A percentile compares a stretch with the other conserved stretches of the same genome.
Conservation (phyloP, 1,140 invertebrate species). For the Hermetia illucens region DNA sequence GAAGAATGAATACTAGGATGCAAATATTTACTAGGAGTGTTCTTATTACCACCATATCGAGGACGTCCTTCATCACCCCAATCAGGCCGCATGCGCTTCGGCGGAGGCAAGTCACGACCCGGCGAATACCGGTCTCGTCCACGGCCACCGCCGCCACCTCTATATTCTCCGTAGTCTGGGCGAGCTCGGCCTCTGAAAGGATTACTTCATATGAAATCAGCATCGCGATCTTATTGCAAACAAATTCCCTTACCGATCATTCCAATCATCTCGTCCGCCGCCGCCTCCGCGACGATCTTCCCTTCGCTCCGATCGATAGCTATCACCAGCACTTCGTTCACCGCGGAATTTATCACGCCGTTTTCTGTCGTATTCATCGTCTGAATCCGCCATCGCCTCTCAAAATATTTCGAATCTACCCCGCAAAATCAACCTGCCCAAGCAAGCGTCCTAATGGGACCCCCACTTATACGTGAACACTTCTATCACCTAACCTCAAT, state of each 20-base stretch:
- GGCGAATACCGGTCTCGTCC: constrained; percentile 60
- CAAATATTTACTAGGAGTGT: too few relatives aligned
- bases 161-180: constrained; percentile 58
- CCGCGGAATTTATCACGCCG: constrained; percentile 78
- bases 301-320: constrained; percentile 55
- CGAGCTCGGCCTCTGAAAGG: constrained; percentile 31
- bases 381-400: constrained; percentile 76
- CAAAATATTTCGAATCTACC: too few relatives aligned
- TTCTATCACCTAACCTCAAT: too few relatives aligned
- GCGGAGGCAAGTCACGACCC: constrained; percentile 59
- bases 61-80: constrained; percentile 42
- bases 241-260: constrained; percentile 37
- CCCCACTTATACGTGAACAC: too few relatives aligned
- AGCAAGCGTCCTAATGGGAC: too few relatives aligned
- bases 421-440: too few relatives aligned
- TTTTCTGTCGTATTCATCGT: constrained; percentile 83
- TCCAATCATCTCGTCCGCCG: constrained; percentile 57
- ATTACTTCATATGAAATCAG: constrained; percentile 13
- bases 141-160: too few relatives aligned
- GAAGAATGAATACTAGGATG: too few relatives aligned
- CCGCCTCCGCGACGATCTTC: constrained; percentile 44
- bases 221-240: background rate
- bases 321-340: constrained; percentile 64
- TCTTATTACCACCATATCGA: constrained; percentile 32
- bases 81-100: constrained; percentile 65